Conservation (phyloP, 2,797 vertebrate species). For the Acanthurus leucopareius region DNA sequence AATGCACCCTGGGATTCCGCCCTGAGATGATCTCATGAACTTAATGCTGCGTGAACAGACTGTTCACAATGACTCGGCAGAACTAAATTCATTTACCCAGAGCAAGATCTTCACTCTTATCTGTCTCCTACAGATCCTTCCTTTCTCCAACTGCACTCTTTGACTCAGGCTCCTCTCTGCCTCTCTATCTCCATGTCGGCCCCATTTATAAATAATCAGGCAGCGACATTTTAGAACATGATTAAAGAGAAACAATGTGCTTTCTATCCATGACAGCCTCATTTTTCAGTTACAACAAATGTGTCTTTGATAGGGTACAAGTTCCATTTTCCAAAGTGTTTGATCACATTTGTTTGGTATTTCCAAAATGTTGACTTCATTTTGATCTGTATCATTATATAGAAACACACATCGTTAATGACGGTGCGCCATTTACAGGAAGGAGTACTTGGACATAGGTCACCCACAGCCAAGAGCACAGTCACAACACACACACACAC, state of each 20-base stretch:
- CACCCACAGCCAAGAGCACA: conserved; percentile 50
- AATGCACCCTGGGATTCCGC: conserved; percentile 8
- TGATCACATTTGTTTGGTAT: neutral
- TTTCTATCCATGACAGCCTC: neutral
- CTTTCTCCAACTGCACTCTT: neutral
- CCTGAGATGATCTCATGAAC: conserved; percentile 39
- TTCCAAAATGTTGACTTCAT: neutral
- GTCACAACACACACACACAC: conserved; percentile 28
- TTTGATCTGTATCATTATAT: neutral
- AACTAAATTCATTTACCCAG: conserved; percentile 41
- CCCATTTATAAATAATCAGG: conserved; percentile 6
- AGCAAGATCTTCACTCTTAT: conserved; percentile 13
- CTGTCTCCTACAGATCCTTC: neutral
- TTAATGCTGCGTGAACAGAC: conserved; percentile 55
- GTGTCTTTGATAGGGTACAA: neutral
- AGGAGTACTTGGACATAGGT: conserved; percentile 21
- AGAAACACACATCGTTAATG: neutral
- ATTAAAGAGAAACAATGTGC: neutral
- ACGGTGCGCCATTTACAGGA: neutral
- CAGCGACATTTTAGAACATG: neutral
- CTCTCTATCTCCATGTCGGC: neutral
- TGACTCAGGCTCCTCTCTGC: neutral
- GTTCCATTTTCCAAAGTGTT: neutral
- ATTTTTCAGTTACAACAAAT: conserved; percentile 9
- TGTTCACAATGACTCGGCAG: conserved; percentile 47